These are phyloP conservation scores for Hypercompe scribonia DNA, from an alignment of 2,888 invertebrate species.

Conservation along the genomic window DNA sequence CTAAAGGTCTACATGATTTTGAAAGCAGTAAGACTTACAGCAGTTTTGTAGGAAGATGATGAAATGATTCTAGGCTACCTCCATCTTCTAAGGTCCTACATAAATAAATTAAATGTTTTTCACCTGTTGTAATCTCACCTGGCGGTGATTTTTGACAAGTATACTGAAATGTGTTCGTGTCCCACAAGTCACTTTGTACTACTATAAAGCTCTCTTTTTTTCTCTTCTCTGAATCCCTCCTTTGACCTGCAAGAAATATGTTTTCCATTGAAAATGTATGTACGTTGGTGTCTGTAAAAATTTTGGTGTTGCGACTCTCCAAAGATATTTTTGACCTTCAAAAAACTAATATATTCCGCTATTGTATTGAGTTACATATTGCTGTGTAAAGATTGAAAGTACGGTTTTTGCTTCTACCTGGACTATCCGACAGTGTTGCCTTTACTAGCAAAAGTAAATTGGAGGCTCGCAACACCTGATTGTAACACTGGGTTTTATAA, in stretches of 20 bases:
- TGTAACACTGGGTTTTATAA: not conserved
- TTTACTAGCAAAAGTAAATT: not conserved
- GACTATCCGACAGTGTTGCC: not conserved
- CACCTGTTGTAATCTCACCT: conserved; percentile 56
- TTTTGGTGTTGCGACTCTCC: not conserved
- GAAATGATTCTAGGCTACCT: conserved; percentile 18
- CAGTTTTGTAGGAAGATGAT: conserved; percentile 15
- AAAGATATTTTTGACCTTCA: not conserved
- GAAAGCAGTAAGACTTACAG: conserved; percentile 18
- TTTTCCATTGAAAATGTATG: not conserved
- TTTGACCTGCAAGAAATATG: conserved; percentile 69
- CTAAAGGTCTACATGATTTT: conserved; percentile 2
- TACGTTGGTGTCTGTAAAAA: not conserved
- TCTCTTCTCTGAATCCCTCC: conserved; percentile 81
- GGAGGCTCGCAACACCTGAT: not conserved
- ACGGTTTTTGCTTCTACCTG: not conserved
- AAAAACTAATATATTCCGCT: not conserved
- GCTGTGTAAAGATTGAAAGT: not conserved
- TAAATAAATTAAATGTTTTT: conserved; percentile 27
- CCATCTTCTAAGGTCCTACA: conserved; percentile 14
- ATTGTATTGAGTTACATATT: not conserved
- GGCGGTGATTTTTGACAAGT: conserved; percentile 81
- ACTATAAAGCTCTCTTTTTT: conserved; percentile 88
- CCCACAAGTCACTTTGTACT: conserved; percentile 89
- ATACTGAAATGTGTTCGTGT: conserved; percentile 88